phyloP scores from a whole-genome alignment of 1,140 invertebrate species.

The Hycleus phaleratus region DNA sequence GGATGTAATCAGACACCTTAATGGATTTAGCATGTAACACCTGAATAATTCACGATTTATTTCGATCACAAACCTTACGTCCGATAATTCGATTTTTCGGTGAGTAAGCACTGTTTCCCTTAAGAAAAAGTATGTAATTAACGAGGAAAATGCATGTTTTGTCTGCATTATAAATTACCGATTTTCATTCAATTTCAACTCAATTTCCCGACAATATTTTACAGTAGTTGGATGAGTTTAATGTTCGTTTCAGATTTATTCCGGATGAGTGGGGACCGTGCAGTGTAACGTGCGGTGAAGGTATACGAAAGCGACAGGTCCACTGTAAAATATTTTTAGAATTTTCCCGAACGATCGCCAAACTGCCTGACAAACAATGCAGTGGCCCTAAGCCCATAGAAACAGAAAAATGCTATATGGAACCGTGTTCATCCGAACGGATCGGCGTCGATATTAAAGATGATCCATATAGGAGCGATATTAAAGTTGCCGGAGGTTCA shows the following conservation, averaged over 20 bases:
- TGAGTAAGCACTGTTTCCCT: too few species aligned
- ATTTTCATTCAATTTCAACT: too few species aligned
- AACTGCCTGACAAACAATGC: constrained; percentile 81
- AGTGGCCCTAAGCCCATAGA: constrained; percentile 71
- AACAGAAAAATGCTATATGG: constrained; percentile 67
- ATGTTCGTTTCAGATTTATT: constrained; percentile 53
- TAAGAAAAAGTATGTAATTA: not conserved
- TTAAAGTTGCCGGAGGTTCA: constrained; percentile 46
- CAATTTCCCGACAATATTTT: too few species aligned
- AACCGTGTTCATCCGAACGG: constrained; percentile 53
- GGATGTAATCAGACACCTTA: constrained; percentile 11
- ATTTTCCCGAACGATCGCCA: constrained; percentile 77
- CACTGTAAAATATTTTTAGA: constrained; percentile 91
- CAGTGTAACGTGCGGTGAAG: constrained; percentile 83
- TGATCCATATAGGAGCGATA: constrained; percentile 39
- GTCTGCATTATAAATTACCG: too few species aligned
- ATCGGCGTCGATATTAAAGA: constrained; percentile 36
- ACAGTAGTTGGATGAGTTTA: too few species aligned
- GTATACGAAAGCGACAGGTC: constrained; percentile 68
- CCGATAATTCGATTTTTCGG: too few species aligned
- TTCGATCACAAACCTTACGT: too few species aligned
- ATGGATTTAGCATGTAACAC: constrained; percentile 9
- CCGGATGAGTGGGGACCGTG: constrained; percentile 80
- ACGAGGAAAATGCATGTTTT: not conserved
- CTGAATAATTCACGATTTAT: not conserved